Base-by-base conservation (phyloP, 2,113 vertebrate species). In the human (Homo sapiens) region DNA sequence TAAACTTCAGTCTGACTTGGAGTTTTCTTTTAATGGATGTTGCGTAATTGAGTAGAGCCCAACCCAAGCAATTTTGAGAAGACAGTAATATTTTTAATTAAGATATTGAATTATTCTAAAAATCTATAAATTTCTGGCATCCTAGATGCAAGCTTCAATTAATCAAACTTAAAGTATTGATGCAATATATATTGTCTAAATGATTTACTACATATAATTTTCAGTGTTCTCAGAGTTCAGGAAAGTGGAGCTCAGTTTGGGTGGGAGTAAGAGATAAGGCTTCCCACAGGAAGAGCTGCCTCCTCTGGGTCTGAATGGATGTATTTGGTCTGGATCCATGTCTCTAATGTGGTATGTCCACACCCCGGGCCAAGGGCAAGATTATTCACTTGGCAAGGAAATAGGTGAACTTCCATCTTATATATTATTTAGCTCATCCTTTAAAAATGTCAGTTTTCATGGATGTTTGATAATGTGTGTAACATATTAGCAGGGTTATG, bases 31-130 rank as follows among this genome's bases (percentile, higher is more conserved):
- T 57, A 64, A 38, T 48, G 68, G n/a, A 40, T 87, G 48, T 85
- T 52, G 57, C 50, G 45, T 45, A 25, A 40, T 57, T 78, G 50
- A 79, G n/a, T 43, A 66, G 66, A 95, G 59, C 87, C 92, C 93
- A 94, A 50, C 87, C 80, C 66, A 87, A 57, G 93, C 23, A 50
- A 89, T 94, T 95, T 96, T 43, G 68, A 89, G 80, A 96, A 95
- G 95, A 97, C 70, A 80, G 57, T 79, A 48, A 73, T 92, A 50
- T 96, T 97, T 96, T 97, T 96, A 97, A 96, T 97, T 95, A 98
- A 89, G 78, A 96, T 92, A 93, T 72, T 78, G 88, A 78, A 73
- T 89, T 84, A 89, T 92, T 95, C 70, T 86, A 72, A 96, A 97
- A 97, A 93, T 93, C 61, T 93, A 93, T 96, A 95, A 38, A 90